These are phyloP conservation scores for Nansenia antarctica DNA, from an alignment of 2,113 vertebrate species.

Conservation along the genomic window DNA sequence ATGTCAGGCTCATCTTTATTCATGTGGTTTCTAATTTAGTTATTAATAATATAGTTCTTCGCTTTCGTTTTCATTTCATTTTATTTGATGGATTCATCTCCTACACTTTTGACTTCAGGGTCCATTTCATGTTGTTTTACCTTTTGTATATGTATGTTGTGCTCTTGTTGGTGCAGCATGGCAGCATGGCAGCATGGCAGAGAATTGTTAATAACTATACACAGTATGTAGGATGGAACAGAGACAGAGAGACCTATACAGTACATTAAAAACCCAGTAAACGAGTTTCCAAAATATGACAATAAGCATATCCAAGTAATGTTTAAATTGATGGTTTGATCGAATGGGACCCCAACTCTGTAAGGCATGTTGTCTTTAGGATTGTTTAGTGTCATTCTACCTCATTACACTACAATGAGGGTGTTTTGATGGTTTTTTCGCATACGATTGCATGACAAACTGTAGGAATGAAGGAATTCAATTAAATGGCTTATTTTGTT, in stretches of 20 bases:
- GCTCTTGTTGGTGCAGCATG: not conserved
- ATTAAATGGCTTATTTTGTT: not conserved
- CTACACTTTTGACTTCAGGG: slow-evolving; percentile 25
- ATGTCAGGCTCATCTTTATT: not conserved
- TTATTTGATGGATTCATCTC: not conserved
- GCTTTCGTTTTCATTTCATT: not conserved
- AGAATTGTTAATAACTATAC: no score
- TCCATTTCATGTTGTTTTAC: not conserved
- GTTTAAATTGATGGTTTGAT: no score
- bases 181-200: not conserved
- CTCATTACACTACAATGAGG: not conserved
- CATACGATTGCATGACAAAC: not conserved
- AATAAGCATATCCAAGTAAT: no score
- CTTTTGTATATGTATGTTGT: not conserved
- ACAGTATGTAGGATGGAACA: no score
- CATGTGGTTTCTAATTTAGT: not conserved
- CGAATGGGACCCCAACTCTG: no score
- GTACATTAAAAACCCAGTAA: no score
- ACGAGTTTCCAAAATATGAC: no score
- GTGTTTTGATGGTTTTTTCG: no score
- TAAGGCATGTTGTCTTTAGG: no score
- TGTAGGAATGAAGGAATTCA: not conserved
- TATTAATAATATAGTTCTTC: not conserved
- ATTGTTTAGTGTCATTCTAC: not conserved
- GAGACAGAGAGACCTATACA: no score